These are phyloP conservation scores for Heliangelus exortis DNA, from an alignment of 2,797 vertebrate species.

Conservation along the genomic window DNA sequence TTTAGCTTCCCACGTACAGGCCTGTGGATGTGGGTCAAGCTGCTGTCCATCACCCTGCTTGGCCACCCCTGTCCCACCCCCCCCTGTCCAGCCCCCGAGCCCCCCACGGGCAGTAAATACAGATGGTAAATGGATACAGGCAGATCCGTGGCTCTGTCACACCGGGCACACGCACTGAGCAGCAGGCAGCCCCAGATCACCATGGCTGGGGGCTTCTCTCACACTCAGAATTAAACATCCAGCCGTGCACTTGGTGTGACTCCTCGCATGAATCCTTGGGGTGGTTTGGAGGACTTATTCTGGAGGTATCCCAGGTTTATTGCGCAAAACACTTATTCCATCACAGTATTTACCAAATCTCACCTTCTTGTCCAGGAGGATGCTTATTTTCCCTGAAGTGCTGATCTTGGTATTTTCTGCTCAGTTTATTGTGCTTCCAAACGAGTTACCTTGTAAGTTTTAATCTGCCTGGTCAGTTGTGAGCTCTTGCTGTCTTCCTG, in stretches of 20 bases:
- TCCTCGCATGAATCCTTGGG: not conserved
- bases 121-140: too few species aligned
- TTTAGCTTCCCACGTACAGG: too few species aligned
- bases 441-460: too few species aligned
- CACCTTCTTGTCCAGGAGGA: not conserved
- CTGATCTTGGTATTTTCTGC: not conserved
- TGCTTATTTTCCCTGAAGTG: not conserved
- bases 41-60: too few species aligned
- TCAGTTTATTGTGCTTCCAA: not conserved
- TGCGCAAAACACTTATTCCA: not conserved
- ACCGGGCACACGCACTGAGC: too few species aligned
- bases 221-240: rapidly evolving
- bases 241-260: rapidly evolving
- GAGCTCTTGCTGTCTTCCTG: not conserved
- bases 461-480: not conserved
- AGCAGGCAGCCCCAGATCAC: too few species aligned
- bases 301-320: not conserved
- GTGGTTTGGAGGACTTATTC: not conserved
- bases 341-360: not conserved
- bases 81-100: too few species aligned
- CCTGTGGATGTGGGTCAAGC: too few species aligned
- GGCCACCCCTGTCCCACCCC: too few species aligned
- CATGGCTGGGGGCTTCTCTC: not conserved
- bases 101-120: too few species aligned
- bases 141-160: too few species aligned